These are phyloP conservation scores for Tetranychus urticae DNA, from an alignment of 1,140 invertebrate genomes.

Conservation along the genomic window DNA sequence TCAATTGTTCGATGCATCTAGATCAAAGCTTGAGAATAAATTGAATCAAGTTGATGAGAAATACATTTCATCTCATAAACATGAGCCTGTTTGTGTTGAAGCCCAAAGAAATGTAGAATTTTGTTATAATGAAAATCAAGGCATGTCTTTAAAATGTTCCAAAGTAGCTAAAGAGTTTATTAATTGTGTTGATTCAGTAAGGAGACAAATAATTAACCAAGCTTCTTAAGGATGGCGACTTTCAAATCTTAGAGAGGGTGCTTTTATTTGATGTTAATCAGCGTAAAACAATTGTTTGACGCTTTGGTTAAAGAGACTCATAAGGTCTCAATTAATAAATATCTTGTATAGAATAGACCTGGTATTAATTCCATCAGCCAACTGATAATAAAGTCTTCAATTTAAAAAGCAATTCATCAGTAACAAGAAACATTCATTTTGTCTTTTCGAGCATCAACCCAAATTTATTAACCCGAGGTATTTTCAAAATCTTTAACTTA, in stretches of 20 bases:
- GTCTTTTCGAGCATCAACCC: too few species aligned
- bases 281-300: not conserved
- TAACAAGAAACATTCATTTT: too few species aligned
- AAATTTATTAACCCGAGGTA: too few species aligned
- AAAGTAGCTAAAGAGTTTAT: conserved; percentile 17
- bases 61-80: conserved; percentile 12
- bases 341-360: not conserved
- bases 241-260: too few species aligned
- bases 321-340: not conserved
- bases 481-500: too few species aligned
- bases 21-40: not conserved
- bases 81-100: conserved; percentile 18
- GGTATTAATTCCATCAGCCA: too few species aligned
- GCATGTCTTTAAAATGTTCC: conserved; percentile 17
- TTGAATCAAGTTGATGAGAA: conserved; percentile 7
- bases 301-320: not conserved
- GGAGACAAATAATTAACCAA: not conserved
- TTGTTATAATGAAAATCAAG: conserved; percentile 18
- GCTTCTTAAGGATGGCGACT: too few species aligned
- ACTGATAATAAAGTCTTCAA: not conserved
- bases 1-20: not conserved
- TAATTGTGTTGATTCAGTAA: conserved; percentile 17
- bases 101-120: conserved; percentile 16
- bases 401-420: too few species aligned
- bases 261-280: too few species aligned